Base-by-base conservation (phyloP, 2,113 vertebrate genomes). In the Aspiorhynchus laticeps region DNA sequence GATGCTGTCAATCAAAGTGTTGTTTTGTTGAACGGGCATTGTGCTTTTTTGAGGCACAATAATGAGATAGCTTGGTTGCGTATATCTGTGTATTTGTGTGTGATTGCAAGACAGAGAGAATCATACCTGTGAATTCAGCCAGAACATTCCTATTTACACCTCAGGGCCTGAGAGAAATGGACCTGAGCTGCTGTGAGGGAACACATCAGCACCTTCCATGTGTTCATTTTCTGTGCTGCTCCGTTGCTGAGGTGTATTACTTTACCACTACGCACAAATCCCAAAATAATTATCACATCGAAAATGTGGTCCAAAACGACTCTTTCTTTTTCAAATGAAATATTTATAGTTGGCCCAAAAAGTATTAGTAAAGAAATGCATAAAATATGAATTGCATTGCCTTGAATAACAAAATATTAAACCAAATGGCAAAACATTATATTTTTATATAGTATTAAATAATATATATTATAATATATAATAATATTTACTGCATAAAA, bases 61-160 rank as follows among this genome's bases (percentile, higher is more conserved):
- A 59, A 81, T 74, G 65, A 80, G 56, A 74, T 36, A 14, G 7
- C 65, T 48, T 74, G 81, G 53, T 33, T 41, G 76, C 11, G 48
- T 75, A 19, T 81, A 26, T 81, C 5, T 41, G 67, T 87, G 69
- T 83, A 43, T 83, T 75, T 85, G 33, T 38, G 17, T 56, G 59
- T 65, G 79, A 48, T 75, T 80, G 80, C 73, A 78, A 33, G 28
- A 28, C 15, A 69, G 28, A 71, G 73, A 67, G 19, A 83, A 56
- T 79, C 48, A 56, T 65, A 48, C 86, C 86, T 87, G 79, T 65
- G 82, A 80, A 73, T 71, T 80, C 76, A 79, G 61, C 63, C 15
- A 79, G 83, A 73, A 87, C 19, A 43, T 82, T 89, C 59, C 86
- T 56, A 89, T 89, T 89, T 83, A 48, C 86, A 87, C 88, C 88